phyloP scores from a whole-genome alignment of 2,797 vertebrate species.

The Poeciliopsis paucimaculata region DNA sequence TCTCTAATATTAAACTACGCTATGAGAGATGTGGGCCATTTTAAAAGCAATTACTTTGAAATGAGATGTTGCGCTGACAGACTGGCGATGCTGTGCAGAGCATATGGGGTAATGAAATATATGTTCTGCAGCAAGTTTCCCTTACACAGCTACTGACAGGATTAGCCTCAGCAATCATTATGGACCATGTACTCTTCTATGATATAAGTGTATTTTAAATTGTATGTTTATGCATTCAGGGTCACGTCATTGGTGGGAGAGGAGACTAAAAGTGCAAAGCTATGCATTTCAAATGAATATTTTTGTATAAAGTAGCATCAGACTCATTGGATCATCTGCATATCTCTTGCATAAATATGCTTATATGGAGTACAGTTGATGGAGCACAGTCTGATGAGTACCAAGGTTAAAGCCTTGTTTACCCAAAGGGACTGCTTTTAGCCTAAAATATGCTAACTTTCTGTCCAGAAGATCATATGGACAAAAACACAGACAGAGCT shows the following conservation, averaged over 20 bases:
- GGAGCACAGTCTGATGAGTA: constrained; percentile 11
- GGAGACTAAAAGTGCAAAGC: constrained; percentile 46
- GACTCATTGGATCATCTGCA: constrained; percentile 26
- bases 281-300: constrained; percentile 61
- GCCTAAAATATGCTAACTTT: constrained; percentile 23
- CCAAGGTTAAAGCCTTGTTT: constrained; percentile 21
- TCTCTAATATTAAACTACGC: neutral
- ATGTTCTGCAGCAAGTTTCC: constrained; percentile 49
- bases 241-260: constrained; percentile 11
- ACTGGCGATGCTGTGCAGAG: constrained; percentile 42
- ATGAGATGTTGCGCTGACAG: constrained; percentile 30
- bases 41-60: constrained; percentile 35
- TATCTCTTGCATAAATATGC: constrained; percentile 23
- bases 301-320: constrained; percentile 16
- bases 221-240: constrained; percentile 10
- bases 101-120: constrained; percentile 69
- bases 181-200: constrained; percentile 26
- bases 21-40: neutral
- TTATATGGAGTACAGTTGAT: constrained; percentile 22
- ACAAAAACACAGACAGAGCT: neutral
- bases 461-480: neutral
- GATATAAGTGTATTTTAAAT: constrained; percentile 39
- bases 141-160: constrained; percentile 44
- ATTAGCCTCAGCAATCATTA: constrained; percentile 52
- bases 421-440: constrained; percentile 1